These are phyloP conservation scores for Dascillus cervinus DNA, from an alignment of 2,888 invertebrate species.

Conservation along the genomic window DNA sequence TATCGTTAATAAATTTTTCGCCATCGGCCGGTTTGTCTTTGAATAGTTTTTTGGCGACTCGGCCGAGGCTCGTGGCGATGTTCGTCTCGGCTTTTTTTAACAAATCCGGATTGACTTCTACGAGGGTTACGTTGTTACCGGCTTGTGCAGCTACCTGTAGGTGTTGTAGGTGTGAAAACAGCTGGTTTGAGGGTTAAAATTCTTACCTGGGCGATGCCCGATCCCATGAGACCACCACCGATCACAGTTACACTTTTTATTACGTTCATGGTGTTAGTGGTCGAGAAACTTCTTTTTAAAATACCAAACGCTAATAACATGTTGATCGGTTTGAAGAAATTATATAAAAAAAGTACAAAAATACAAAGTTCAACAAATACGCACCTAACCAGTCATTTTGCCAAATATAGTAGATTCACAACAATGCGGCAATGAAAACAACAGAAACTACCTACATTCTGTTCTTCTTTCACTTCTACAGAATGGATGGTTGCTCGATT, in stretches of 20 bases:
- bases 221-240: conserved; percentile 83
- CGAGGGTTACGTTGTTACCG: conserved; percentile 74
- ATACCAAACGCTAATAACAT: conserved; percentile 29
- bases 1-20: conserved; percentile 57
- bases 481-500: too few species aligned
- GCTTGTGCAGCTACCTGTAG: conserved; percentile 74
- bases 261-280: conserved; percentile 30
- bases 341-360: too few species aligned
- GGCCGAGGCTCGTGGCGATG: conserved; percentile 60
- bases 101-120: conserved; percentile 66
- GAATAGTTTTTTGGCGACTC: conserved; percentile 71
- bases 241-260: conserved; percentile 77
- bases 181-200: background rate
- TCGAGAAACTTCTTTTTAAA: conserved; percentile 36
- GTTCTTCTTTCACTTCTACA: too few species aligned
- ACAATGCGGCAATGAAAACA: too few species aligned
- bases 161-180: background rate
- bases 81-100: conserved; percentile 63
- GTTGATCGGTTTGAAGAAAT: too few species aligned
- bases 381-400: too few species aligned
- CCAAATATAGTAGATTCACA: too few species aligned
- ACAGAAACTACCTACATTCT: too few species aligned
- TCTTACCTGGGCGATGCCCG: conserved; percentile 81
- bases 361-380: too few species aligned
- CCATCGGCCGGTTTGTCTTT: conserved; percentile 59